Evolutionary conservation across 2,888 invertebrate species (phyloP), one percentile per base, ranked within the genome.

Genomic region (Caenorhabditis wallacei): DNA sequence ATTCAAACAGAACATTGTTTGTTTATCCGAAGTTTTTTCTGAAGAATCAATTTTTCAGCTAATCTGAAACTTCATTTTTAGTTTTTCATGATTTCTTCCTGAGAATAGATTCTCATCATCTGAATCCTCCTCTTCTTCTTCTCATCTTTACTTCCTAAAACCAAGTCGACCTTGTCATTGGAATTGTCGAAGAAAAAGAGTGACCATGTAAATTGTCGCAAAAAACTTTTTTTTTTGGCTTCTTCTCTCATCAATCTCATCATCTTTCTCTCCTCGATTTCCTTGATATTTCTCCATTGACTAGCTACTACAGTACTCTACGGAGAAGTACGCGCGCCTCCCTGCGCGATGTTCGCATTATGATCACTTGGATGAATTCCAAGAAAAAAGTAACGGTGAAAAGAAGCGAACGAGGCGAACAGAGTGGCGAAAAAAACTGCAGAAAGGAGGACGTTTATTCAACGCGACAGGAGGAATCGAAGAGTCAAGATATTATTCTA

Each of bases 341-440:
- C n/a, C n/a, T n/a, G n/a, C 11, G 46, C 20, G 53, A 43, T 20
- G 54, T 75, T 75, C 81, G 43, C 71, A 82, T 82, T 82, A 82
- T 82, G 76, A 82, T 76, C 81, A 81, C 75, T 66, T 81, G 75
- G 59, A 81, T 81, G 81, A 81, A 70, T 81, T 24, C 24, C 54
- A 37, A 53, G 51, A 46, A 57, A 80, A 71, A 80, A 71, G 71
- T 71, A 64, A 66, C 57, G 76, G 61, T 35, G 63, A 53, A 54
- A 35, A 53, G 35, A 68, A 46, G 56, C 56, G 69, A 69, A 51
- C 64, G 51, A 51, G 10, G 64, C 24, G 51, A 64, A 64, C 20
- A 64, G 51, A 40, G 18, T 20, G 24, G 16, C 8, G n/a, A 40
- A 40, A 57, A 59, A 59, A 40, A 40, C 11, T 7, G 35, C 16